phyloP scores from a whole-genome alignment of 2,113 vertebrate species.

The Chaetodon trifascialis region DNA sequence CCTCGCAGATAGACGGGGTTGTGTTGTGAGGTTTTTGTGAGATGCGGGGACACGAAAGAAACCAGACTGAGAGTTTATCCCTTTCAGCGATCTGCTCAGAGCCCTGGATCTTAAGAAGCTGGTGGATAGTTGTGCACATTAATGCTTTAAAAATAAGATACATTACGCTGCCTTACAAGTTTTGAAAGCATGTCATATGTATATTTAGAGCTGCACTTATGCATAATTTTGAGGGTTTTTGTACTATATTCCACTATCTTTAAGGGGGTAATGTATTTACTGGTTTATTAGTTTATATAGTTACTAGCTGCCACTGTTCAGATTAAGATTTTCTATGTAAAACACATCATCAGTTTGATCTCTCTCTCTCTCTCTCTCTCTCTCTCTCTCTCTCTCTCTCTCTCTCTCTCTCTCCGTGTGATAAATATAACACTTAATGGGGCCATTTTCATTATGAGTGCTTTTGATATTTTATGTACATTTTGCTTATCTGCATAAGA shows the following conservation, averaged over 20 bases:
- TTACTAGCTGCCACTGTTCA: not conserved
- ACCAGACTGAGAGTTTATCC: not conserved
- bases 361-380: no score
- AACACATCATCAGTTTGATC: no score
- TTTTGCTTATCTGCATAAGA: not conserved
- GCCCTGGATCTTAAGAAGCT: not conserved
- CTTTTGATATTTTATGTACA: not conserved
- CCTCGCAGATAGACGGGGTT: not conserved
- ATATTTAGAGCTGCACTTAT: no score
- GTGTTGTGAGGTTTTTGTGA: not conserved
- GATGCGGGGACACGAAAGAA: not conserved
- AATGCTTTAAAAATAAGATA: not conserved
- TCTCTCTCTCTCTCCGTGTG: no score
- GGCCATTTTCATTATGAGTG: not conserved
- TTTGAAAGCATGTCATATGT: no score
- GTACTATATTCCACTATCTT: no score
- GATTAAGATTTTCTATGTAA: not conserved
- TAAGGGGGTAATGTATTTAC: not conserved
- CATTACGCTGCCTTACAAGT: no score
- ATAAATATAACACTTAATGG: not conserved
- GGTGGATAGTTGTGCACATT: not conserved
- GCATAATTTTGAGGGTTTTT: no score
- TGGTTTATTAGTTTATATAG: not conserved
- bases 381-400: no score
- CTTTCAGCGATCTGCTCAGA: not conserved